Base-by-base conservation (phyloP, 30 jellyfish, hydroid and myxozoan genomes). In the Hydractinia symbiolongicarpus region DNA sequence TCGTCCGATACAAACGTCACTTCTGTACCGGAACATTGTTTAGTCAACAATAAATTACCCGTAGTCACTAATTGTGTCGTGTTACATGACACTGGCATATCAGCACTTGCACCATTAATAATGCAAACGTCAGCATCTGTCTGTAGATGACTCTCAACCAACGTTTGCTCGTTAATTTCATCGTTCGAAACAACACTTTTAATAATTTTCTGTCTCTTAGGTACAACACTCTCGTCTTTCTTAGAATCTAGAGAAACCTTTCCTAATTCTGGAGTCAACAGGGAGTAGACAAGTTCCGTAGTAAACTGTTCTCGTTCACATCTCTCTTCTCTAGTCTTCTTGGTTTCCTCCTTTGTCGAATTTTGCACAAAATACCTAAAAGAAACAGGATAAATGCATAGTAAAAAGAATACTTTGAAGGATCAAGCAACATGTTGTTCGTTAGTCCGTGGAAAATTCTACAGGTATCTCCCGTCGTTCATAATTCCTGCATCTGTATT, bases 221-320 rank as follows among this genome's bases (percentile, higher is more conserved):
- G 54, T 66, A 49, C 30, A 51, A 44, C 21, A 67, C 15, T 5
- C 67, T 66, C 58, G 20, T 49, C 54, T 30, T 30, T 30, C 44
- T 30, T 2, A 30, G 44, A 30, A 30, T 30, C 44, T 30, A 30
- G 44, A 30, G 44, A 30, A 2, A 30, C 44, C 51, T 5, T 74
- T 8, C 30, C 51, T 10, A 79, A 86, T 77, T 90, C 95, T 51
- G 97, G 95, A 6, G 97, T 81, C 50, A 90, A 73, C 52, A 90
- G 66, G 16, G 94, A 68, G 85, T 85, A 90, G 83, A 90, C 91
- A 40, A 90, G 67, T 55, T 90, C 97, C 60, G 86, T 83, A 52
- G 96, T 73, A 87, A 90, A 90, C 61, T 69, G 80, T 77, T 86
- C 90, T 21, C 95, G 81, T 55, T 54, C 76, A 9, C 61, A 5